Evolutionary conservation across 2,888 invertebrate species (phyloP).

Genomic region (Nemoura dubitans): DNA sequence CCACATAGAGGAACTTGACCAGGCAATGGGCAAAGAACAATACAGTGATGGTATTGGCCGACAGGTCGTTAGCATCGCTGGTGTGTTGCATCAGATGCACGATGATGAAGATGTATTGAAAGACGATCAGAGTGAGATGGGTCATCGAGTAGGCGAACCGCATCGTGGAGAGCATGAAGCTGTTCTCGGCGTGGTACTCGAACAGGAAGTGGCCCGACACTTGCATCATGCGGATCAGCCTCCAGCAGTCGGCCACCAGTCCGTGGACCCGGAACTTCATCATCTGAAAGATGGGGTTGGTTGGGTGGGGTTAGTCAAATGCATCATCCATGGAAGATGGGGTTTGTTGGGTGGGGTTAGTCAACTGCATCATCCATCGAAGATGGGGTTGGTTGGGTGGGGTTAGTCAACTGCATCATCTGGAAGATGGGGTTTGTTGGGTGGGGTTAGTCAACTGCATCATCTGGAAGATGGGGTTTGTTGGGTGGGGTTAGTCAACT

Average conservation of each 20-base stretch:
- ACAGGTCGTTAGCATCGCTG: constrained; percentile 76
- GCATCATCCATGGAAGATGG: no score
- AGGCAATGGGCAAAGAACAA: constrained; percentile 82
- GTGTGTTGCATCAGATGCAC: constrained; percentile 76
- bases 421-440: no score
- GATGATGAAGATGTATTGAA: constrained; percentile 71
- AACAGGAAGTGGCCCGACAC: constrained; percentile 80
- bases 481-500: no score
- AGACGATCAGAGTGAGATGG: constrained; percentile 66
- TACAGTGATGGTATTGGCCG: constrained; percentile 82
- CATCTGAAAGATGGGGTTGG: constrained; percentile 57
- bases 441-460: no score
- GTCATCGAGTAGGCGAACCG: constrained; percentile 53
- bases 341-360: no score
- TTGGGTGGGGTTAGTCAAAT: no score
- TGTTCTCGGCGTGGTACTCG: constrained; percentile 69
- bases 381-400: no score
- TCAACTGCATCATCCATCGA: no score
- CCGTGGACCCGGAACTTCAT: constrained; percentile 69
- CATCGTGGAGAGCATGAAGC: constrained; percentile 57
- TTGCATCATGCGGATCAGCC: constrained; percentile 83
- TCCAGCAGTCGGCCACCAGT: constrained; percentile 85
- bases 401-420: no score
- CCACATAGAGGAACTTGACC: constrained; percentile 79
- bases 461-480: no score